These are phyloP conservation scores for Listrodromus nycthemerus DNA, from an alignment of 2,888 invertebrate species.

Conservation along the genomic window DNA sequence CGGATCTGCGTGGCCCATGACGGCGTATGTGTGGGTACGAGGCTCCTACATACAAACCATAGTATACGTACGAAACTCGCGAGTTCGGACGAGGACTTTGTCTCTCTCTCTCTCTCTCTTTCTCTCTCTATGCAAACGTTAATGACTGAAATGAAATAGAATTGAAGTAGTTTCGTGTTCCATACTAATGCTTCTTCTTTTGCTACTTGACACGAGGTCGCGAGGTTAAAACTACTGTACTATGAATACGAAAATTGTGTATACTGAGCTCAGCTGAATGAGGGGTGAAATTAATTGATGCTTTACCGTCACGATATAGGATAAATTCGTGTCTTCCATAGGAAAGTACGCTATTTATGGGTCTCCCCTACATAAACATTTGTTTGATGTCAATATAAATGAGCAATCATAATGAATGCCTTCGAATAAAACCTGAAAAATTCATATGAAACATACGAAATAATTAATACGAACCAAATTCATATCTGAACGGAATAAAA, in stretches of 20 bases:
- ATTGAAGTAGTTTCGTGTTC: slow-evolving; percentile 46
- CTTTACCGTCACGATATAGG: not conserved
- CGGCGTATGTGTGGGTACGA: slow-evolving; percentile 8
- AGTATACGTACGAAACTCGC: slow-evolving; percentile 8
- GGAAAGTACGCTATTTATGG: not conserved
- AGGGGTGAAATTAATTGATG: not conserved
- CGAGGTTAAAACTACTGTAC: slow-evolving; percentile 3
- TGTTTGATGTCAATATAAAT: too few relatives aligned
- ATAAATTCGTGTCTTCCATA: not conserved
- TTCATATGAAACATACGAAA: too few relatives aligned
- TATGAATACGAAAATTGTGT: not conserved
- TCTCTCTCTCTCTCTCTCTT: slow-evolving; percentile 6
- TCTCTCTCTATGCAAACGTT: slow-evolving; percentile 41
- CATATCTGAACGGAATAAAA: not conserved
- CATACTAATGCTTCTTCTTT: slow-evolving; percentile 27
- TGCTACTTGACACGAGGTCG: slow-evolving; percentile 26
- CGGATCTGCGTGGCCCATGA: slow-evolving; percentile 40
- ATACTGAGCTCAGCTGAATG: not conserved
- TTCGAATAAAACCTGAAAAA: too few relatives aligned
- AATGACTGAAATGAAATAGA: slow-evolving; percentile 61
- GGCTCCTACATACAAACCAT: not conserved
- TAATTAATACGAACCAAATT: too few relatives aligned
- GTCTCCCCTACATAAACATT: too few relatives aligned
- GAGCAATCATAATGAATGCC: too few relatives aligned
- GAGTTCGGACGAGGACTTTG: not conserved